phyloP scores from a whole-genome alignment of 2,113 vertebrate species.

The Rattus norvegicus region GRCr8 NC_086029.1:82598001-82598500 shows the following conservation, averaged over 20 bases:
- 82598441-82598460: not conserved
- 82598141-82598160: no score
- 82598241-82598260: conserved; percentile 33
- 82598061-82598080: no score
- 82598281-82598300: conserved; percentile 13
- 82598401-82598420: not conserved
- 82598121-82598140: no score
- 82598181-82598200: not conserved
- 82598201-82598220: not conserved
- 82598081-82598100: no score
- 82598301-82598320: not conserved
- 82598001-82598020: conserved; percentile 2
- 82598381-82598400: not conserved
- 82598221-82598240: conserved; percentile 20
- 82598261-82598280: not conserved
- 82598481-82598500: not conserved
- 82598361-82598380: conserved; percentile 38
- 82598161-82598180: no score
- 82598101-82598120: no score
- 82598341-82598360: conserved; percentile 16
- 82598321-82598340: no score
- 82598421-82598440: not conserved
- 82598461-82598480: not conserved
- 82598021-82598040: not conserved
- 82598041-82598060: no score